Conservation (phyloP, 2,113 vertebrate species). For the Ranitomeya imitator region DNA sequence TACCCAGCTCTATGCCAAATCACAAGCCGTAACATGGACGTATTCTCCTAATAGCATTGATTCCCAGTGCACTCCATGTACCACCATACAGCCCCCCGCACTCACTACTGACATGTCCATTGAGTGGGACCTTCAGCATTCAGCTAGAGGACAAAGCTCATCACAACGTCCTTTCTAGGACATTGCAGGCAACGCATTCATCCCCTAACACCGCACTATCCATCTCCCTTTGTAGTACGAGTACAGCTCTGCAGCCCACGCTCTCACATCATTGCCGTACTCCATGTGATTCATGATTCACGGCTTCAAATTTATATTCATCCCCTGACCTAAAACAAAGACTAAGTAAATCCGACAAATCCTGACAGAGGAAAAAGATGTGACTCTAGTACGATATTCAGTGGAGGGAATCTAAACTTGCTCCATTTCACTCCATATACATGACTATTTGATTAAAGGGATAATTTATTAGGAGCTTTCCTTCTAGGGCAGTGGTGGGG, state of each 20-base stretch:
- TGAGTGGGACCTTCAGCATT: too few species aligned
- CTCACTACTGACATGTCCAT: too few species aligned
- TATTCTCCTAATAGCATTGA: too few species aligned
- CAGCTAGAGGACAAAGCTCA: background rate
- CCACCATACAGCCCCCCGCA: too few species aligned
- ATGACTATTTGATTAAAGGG: background rate
- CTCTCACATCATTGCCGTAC: background rate
- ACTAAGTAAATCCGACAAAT: background rate
- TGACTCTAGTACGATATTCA: background rate
- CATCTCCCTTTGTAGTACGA: background rate
- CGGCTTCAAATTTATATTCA: background rate
- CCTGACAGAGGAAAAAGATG: background rate
- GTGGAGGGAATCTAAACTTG: too few species aligned
- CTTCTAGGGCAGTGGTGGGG: too few species aligned
- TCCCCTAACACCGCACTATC: background rate
- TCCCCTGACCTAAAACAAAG: background rate
- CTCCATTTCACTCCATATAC: background rate
- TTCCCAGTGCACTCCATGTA: too few species aligned
- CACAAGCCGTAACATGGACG: too few species aligned
- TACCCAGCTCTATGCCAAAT: too few species aligned
- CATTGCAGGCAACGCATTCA: background rate
- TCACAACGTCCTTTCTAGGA: background rate
- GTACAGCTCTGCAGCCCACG: too few species aligned
- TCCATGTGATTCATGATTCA: constrained; percentile 27
- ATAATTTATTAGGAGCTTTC: too few species aligned